Evolutionary conservation across 2,797 vertebrate species (phyloP).

Genomic region (Rhynchotus rufescens): DNA sequence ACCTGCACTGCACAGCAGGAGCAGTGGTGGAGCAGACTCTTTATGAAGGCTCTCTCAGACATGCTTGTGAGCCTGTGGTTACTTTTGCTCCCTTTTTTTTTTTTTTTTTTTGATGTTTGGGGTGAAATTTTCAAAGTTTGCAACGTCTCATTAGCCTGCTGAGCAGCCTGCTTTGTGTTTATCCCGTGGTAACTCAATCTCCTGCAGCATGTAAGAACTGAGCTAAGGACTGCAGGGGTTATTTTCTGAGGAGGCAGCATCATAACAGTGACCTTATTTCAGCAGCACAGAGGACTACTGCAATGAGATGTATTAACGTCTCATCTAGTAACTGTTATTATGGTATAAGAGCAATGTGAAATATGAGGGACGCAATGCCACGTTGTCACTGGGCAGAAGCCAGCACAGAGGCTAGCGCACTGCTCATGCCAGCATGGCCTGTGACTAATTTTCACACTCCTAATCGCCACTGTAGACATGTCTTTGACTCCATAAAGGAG

Average conservation of each 20-base stretch:
- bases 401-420: background rate
- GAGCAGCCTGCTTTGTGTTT: constrained; percentile 53
- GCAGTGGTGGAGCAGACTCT: background rate
- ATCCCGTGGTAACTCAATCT: constrained; percentile 66
- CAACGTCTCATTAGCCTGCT: constrained; percentile 36
- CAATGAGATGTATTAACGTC: background rate
- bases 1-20: constrained; percentile 5
- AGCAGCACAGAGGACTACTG: background rate
- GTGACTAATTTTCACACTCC: background rate
- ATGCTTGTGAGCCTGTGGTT: background rate
- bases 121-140: constrained; percentile 7
- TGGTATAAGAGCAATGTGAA: constrained; percentile 2
- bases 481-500: background rate
- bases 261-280: constrained; percentile 38
- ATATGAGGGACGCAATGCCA: background rate
- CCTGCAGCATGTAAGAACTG: background rate
- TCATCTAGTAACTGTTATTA: background rate
- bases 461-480: background rate
- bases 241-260: background rate
- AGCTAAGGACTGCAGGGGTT: background rate
- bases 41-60: constrained; percentile 9
- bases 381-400: background rate
- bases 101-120: background rate
- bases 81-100: constrained; percentile 49
- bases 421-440: background rate